Evolutionary conservation across 35 echinoderm and acorn worm genomes (phyloP), one percentile per base, ranked within the genome.

Genomic region (Strongylocentrotus purpuratus): DNA sequence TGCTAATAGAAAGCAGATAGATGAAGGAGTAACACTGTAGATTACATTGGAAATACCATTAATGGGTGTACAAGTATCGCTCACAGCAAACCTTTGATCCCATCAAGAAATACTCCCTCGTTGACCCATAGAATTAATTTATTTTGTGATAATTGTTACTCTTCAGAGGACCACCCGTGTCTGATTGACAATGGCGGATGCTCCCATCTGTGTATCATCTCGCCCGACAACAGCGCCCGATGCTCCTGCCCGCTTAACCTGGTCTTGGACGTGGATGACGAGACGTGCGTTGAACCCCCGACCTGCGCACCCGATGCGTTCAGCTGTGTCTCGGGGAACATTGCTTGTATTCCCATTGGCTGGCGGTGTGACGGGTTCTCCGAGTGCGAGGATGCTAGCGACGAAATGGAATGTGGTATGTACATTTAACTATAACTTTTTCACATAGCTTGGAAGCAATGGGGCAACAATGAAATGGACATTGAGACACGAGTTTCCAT

Each of bases 161-260:
- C 87, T 87, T 9, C 45, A 97, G 94, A 45, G 35, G 88, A 59
- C 71, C 98, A 99, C 87, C 98, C 98, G 17, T 99, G 98, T 88
- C 46, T 91, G 4, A 45, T 41, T 8, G 96, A 96, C 32, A 97
- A 97, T 71, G 95, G 95, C 85, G 96, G 95, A 25, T 99, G 98
- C 95, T 96, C 96, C 14, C 98, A 97, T 85, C 86, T 99, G 9
- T 99, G 98, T 78, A 96, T 97, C 86, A 90, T 95, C 31, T 94
- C 45, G 32, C 94, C 85, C 2, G 95, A 96, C 86, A 96, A 94
- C 22, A 90, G 33, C 22, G 61, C 59, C 14, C 90, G 96, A 7
- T 99, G 98, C 65, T 97, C 98, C 13, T 99, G 98, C 91, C 98
- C 98, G 7, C 90, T 96, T 5, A 91, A 99, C 59, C 71, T 97